Percentiles rank a stretch among this genome's conserved stretches.
Evolutionary conservation across 2,888 invertebrate species (phyloP).

Genomic region (Laspeyria flexula): DNA sequence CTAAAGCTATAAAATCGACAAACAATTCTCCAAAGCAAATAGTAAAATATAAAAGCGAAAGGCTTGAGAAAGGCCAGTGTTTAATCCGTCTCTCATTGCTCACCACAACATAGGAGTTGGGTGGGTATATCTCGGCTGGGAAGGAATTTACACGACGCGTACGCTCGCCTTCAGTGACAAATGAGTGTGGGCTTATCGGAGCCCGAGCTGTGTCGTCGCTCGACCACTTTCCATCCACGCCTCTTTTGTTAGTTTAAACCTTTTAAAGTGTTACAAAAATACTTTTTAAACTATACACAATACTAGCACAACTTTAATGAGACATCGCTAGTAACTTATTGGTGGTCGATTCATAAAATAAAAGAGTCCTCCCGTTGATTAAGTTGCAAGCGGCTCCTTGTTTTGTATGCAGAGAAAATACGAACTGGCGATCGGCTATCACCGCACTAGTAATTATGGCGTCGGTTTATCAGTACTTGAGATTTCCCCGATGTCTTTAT

Average conservation of each 20-base stretch:
- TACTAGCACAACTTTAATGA: slow-evolving; percentile 64
- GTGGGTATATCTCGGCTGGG: slow-evolving; percentile 73
- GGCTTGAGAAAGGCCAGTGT: slow-evolving; percentile 49
- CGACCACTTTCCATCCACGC: slow-evolving; percentile 55
- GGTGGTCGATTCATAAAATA: slow-evolving; percentile 43
- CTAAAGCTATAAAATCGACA: slow-evolving; percentile 35
- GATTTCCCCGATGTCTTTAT: slow-evolving; percentile 75
- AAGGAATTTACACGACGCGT: slow-evolving; percentile 79
- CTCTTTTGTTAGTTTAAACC: slow-evolving; percentile 54
- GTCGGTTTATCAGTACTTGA: slow-evolving; percentile 65
- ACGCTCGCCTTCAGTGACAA: slow-evolving; percentile 78
- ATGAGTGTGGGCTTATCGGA: slow-evolving; percentile 77
- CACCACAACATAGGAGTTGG: slow-evolving; percentile 54
- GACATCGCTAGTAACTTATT: slow-evolving; percentile 60
- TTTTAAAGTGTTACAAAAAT: slow-evolving; percentile 39
- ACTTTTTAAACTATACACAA: slow-evolving; percentile 44
- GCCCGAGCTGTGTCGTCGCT: slow-evolving; percentile 57
- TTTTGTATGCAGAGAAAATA: slow-evolving; percentile 53
- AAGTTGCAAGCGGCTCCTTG: slow-evolving; percentile 56
- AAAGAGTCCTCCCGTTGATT: slow-evolving; percentile 51
- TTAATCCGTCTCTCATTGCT: slow-evolving; percentile 56
- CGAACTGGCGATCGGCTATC: slow-evolving; percentile 59
- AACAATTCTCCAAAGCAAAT: slow-evolving; percentile 41
- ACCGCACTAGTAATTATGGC: slow-evolving; percentile 69
- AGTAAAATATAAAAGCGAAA: slow-evolving; percentile 38